Base-by-base conservation (phyloP, 2,113 vertebrate species). In the Microcebus griseorufus region DNA sequence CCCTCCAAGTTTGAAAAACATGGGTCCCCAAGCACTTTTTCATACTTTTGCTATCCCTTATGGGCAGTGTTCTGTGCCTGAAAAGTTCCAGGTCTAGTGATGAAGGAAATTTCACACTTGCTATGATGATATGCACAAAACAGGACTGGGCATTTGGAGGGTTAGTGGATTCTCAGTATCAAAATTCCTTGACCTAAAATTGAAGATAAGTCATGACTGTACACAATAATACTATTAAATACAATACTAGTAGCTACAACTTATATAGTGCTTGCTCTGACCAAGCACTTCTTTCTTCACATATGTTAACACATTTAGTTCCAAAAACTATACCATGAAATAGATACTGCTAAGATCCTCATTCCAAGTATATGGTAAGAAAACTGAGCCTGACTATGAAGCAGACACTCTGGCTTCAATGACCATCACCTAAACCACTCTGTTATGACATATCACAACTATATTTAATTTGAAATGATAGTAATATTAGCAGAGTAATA, bases 321-420 rank as follows among this genome's bases (percentile, higher is more conserved):
- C 53, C 9, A 29, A 95, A 67, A 85, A 60, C 32, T 48, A 79
- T 9, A n/a, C 5, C 9, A 48, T 60, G 48, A 82, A 82, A 64
- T 34, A 37, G 14, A 8, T 79, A 60, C 37, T n/a, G 3, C 34
- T 42, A 16, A 67, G 48, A 86, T 64, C 42, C 39, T 94, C 79
- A 65, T 95, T 89, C 18, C 27, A 76, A 37, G 60, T 69, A 58
- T 11, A 16, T 39, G 3, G 60, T 69, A 29, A 81, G 58, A 92
- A 93, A 96, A 69, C 22, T 72, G 67, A 92, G 37, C 42, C 76
- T 86, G 48, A n/a, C 51, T 93, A 69, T 73, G 62, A 94, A 79
- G 17, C 20, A 75, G 39, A 22, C 18, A 85, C n/a, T 39, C 60
- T 32, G 39, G 3, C n/a, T 88, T 78, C 20, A 14, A 20, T 39